Conservation (phyloP, 2,888 invertebrate genomes). For the Agapetus fuscipes region DNA sequence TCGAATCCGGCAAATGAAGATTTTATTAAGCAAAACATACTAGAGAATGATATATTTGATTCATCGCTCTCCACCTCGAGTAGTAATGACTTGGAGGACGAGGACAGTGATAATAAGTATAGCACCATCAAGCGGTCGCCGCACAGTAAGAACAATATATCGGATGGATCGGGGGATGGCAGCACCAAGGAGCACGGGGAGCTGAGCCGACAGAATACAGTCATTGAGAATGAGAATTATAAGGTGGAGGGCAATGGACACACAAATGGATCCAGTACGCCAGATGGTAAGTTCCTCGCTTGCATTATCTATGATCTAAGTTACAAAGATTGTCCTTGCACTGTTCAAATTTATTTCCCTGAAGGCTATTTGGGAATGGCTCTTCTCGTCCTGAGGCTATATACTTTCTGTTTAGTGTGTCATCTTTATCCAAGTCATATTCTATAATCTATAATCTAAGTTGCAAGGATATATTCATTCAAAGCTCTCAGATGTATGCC, state of each 20-base stretch:
- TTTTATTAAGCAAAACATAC: constrained; percentile 44
- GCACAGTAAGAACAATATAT: constrained; percentile 43
- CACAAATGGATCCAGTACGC: constrained; percentile 34
- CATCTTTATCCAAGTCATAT: background rate
- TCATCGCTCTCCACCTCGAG: constrained; percentile 36
- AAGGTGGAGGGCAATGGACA: constrained; percentile 31
- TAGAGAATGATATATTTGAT: constrained; percentile 44
- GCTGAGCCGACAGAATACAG: constrained; percentile 40
- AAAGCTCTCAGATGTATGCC: no score
- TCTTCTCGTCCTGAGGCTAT: no score
- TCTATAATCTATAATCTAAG: no score
- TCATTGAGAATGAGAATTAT: constrained; percentile 42
- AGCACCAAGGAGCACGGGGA: constrained; percentile 28
- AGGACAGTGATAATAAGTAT: constrained; percentile 59
- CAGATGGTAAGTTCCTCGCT: constrained; percentile 37
- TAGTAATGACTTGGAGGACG: constrained; percentile 47
- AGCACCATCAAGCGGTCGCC: constrained; percentile 64
- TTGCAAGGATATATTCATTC: no score
- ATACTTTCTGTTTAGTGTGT: no score
- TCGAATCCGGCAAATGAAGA: constrained; percentile 33
- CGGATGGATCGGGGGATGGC: constrained; percentile 24
- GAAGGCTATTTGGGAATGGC: no score
- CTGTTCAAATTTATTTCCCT: background rate
- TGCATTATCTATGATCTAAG: no score
- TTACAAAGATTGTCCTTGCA: no score